These are phyloP conservation scores for Urosaurus nigricauda DNA, from an alignment of 2,797 vertebrate species.

Conservation along the genomic window DNA sequence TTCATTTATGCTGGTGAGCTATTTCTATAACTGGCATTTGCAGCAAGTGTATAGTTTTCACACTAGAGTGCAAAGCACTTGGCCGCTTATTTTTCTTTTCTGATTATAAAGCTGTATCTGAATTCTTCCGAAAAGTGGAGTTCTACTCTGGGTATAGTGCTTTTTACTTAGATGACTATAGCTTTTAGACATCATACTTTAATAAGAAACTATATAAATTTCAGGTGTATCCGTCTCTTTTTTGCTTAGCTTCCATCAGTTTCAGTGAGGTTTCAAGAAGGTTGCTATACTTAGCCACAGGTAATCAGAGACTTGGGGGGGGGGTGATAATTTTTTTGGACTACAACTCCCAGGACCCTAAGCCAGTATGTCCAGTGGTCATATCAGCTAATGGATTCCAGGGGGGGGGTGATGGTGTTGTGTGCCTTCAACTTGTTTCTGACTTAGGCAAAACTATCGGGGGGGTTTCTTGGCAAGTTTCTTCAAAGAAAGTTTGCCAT, in stretches of 20 bases:
- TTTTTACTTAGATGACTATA: constrained; percentile 36
- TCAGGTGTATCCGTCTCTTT: neutral
- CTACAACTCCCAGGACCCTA: no score
- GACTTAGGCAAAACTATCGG: no score
- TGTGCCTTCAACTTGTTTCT: no score
- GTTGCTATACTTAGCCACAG: neutral
- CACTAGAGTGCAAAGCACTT: neutral
- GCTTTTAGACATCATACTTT: constrained; percentile 54
- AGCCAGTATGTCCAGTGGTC: no score
- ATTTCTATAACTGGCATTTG: neutral
- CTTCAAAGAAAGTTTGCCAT: no score
- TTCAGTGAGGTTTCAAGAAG: neutral
- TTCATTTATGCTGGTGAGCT: neutral
- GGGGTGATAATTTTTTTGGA: no score
- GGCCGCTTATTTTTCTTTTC: neutral
- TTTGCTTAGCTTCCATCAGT: neutral
- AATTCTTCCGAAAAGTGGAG: constrained; percentile 19
- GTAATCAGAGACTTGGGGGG: neutral
- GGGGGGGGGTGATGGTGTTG: no score
- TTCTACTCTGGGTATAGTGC: constrained; percentile 4
- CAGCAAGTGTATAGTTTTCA: constrained; percentile 10
- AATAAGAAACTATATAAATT: constrained; percentile 45
- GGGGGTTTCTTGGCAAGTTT: no score
- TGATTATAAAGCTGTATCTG: constrained; percentile 42
- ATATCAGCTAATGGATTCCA: no score